These are phyloP conservation scores for Triplophysa rosa DNA, from an alignment of 2,113 vertebrate genomes.

Conservation along the genomic window DNA sequence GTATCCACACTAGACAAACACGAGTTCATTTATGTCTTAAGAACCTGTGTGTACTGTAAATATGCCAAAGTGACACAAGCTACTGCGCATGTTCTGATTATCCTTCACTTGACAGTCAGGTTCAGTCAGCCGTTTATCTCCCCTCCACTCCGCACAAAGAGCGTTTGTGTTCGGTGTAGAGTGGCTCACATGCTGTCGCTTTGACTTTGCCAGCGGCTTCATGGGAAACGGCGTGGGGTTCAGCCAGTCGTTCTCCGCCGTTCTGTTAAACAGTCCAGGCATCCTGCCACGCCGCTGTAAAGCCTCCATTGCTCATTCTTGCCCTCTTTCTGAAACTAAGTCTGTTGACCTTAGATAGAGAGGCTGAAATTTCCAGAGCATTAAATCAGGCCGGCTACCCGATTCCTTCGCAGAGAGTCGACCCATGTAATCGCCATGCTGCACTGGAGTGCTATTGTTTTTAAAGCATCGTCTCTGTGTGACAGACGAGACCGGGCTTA, in stretches of 20 bases:
- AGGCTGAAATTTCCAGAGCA: conserved; percentile 58
- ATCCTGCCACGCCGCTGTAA: conserved; percentile 57
- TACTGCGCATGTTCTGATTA: conserved; percentile 13
- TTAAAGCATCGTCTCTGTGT: conserved; percentile 44
- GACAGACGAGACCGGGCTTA: conserved; percentile 27
- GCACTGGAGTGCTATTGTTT: conserved; percentile 49
- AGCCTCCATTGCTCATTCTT: conserved; percentile 59
- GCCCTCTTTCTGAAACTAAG: conserved; percentile 60
- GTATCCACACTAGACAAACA: conserved; percentile 3
- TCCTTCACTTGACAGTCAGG: conserved; percentile 51
- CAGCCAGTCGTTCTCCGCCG: conserved; percentile 61
- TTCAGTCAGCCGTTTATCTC: conserved; percentile 50
- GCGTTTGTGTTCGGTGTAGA: conserved; percentile 54
- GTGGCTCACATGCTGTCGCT: conserved; percentile 56
- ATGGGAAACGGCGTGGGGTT: conserved; percentile 49
- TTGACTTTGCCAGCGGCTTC: conserved; percentile 51
- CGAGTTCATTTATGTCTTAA: conserved; percentile 14
- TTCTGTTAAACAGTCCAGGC: conserved; percentile 60
- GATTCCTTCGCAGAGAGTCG: conserved; percentile 57
- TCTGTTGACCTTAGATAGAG: conserved; percentile 65
- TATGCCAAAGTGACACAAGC: conserved; percentile 10
- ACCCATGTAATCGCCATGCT: conserved; percentile 58
- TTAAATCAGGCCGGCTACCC: conserved; percentile 58
- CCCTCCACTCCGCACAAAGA: conserved; percentile 58
- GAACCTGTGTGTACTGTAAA: background rate